A percentile compares a stretch with the other conserved stretches of the same genome.
Evolutionary conservation across 1,140 invertebrate species (phyloP).

Genomic region (Luehdorfia chinensis): DNA sequence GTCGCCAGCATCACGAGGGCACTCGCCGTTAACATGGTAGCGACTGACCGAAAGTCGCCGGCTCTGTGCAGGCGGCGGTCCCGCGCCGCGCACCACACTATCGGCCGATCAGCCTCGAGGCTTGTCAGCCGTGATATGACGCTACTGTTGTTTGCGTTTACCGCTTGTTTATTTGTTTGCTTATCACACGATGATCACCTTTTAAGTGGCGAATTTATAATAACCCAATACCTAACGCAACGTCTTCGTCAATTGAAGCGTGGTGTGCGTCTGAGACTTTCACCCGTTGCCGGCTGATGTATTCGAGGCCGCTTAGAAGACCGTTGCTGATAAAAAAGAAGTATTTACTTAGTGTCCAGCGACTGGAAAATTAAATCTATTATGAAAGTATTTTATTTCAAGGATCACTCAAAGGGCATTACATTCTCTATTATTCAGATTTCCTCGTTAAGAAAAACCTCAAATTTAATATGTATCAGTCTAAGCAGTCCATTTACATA

Average conservation of each 20-base stretch:
- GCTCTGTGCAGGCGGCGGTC: constrained; percentile 40
- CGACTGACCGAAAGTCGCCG: constrained; percentile 48
- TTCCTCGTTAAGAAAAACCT: constrained; percentile 10
- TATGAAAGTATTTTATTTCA: constrained; percentile 18
- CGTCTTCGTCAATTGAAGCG: constrained; percentile 48
- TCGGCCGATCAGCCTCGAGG: constrained; percentile 42
- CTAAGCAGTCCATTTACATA: too few relatives aligned
- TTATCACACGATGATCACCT: constrained; percentile 43
- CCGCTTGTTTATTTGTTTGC: constrained; percentile 51
- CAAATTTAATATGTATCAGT: too few relatives aligned
- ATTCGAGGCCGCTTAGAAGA: constrained; percentile 56
- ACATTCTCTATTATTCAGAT: constrained; percentile 10
- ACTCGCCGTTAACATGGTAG: constrained; percentile 46
- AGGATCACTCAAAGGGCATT: constrained; percentile 6
- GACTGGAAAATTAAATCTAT: constrained; percentile 19
- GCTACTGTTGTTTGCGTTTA: constrained; percentile 32
- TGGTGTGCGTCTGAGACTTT: constrained; percentile 67
- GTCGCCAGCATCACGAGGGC: constrained; percentile 44
- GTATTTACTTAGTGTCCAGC: constrained; percentile 41
- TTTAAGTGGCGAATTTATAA: constrained; percentile 40
- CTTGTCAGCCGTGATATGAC: constrained; percentile 38
- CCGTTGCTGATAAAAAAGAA: constrained; percentile 61
- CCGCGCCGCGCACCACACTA: constrained; percentile 53
- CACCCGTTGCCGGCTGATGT: constrained; percentile 51
- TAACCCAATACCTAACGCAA: constrained; percentile 24